These are phyloP conservation scores for Halesus radiatus DNA, from an alignment of 1,140 invertebrate species.

Conservation along the genomic window DNA sequence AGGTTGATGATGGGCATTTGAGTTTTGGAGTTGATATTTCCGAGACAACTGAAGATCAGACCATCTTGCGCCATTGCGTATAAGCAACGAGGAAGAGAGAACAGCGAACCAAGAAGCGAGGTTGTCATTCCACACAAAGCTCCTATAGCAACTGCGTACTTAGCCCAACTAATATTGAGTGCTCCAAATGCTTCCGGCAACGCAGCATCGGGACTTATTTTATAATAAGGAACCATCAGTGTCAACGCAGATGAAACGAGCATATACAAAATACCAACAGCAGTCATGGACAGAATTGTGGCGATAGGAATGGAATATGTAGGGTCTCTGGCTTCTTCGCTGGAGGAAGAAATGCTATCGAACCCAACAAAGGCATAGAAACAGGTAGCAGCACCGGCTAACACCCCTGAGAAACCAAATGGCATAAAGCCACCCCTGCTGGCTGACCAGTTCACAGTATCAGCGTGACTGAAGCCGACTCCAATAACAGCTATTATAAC, in stretches of 20 bases:
- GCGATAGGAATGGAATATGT: constrained; percentile 85
- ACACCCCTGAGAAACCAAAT: constrained; percentile 82
- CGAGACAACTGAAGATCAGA: constrained; percentile 85
- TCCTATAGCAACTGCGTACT: constrained; percentile 89
- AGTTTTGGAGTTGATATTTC: constrained; percentile 80
- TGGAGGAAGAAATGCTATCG: constrained; percentile 89
- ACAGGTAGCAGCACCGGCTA: constrained; percentile 88
- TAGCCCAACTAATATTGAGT: constrained; percentile 84
- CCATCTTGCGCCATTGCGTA: constrained; percentile 93
- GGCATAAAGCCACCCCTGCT: constrained; percentile 84
- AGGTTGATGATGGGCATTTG: constrained; percentile 89
- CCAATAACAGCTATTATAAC: constrained; percentile 83
- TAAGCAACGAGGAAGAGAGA: constrained; percentile 85
- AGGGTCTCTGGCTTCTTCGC: constrained; percentile 89
- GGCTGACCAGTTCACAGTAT: constrained; percentile 84
- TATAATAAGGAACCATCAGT: constrained; percentile 85
- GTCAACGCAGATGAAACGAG: constrained; percentile 87
- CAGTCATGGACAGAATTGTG: constrained; percentile 82
- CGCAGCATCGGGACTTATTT: constrained; percentile 83
- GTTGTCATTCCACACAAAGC: constrained; percentile 93
- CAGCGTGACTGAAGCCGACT: constrained; percentile 85
- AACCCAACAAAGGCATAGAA: constrained; percentile 92
- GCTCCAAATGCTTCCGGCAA: constrained; percentile 87
- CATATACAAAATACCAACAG: constrained; percentile 85
- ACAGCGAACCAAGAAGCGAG: constrained; percentile 87